Evolutionary conservation across 2,888 invertebrate species (phyloP).

Genomic region (Ennomos quercinarius): DNA sequence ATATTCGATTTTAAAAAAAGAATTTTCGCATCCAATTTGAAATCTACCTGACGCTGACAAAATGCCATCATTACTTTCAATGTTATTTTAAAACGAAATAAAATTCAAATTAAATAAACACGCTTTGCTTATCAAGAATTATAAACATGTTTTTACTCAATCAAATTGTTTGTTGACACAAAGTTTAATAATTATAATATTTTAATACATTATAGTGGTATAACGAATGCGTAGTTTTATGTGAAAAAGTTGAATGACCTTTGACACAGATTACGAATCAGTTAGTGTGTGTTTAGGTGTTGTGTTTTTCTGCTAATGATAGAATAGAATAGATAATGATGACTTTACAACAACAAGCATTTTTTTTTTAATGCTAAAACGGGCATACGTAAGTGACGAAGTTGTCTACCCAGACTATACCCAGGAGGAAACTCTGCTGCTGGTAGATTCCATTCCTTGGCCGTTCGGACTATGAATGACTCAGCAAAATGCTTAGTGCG

Average conservation of each 20-base stretch:
- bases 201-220: no score
- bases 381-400: no score
- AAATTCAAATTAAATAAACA: slow-evolving; percentile 2
- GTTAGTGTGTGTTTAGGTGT: not conserved
- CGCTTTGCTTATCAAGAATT: not conserved
- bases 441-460: no score
- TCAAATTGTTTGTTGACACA: slow-evolving; percentile 3
- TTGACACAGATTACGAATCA: slow-evolving; percentile 8
- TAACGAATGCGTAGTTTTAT: slow-evolving; percentile 1
- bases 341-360: no score
- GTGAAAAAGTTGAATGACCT: slow-evolving; percentile 24
- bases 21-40: not conserved
- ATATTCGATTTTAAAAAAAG: no score
- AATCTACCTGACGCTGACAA: slow-evolving; percentile 6
- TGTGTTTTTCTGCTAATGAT: not conserved
- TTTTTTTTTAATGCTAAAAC: no score
- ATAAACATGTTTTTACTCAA: slow-evolving; percentile 2
- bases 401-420: no score
- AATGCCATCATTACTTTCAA: slow-evolving; percentile 2
- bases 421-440: no score
- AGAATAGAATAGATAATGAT: no score
- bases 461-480: no score
- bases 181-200: not conserved
- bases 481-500: no score
- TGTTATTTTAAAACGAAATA: slow-evolving; percentile 3